Conservation (phyloP, 2,797 vertebrate species). For the Rhabdomys pumilio region DNA sequence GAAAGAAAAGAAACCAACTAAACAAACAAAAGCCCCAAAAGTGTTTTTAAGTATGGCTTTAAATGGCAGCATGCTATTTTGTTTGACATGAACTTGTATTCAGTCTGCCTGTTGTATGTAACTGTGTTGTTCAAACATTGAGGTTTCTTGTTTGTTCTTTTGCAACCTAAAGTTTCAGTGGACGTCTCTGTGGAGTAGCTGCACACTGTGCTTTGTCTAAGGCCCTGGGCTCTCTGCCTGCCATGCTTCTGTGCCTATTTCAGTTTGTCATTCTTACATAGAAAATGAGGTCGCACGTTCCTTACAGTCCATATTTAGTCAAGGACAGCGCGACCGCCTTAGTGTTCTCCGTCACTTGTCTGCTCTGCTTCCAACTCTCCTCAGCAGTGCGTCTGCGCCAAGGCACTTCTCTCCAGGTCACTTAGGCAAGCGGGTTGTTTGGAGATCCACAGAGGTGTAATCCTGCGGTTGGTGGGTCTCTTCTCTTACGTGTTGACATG, state of each 20-base stretch:
- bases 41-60: slow-evolving; percentile 15
- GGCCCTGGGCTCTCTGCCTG: slow-evolving; percentile 53
- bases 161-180: not conserved
- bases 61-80: not conserved
- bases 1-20: not conserved
- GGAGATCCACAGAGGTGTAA: not conserved
- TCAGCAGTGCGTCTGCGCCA: not conserved
- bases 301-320: slow-evolving; percentile 67
- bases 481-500: slow-evolving; percentile 26
- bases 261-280: slow-evolving; percentile 65
- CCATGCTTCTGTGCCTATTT: slow-evolving; percentile 26
- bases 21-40: not conserved
- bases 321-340: slow-evolving; percentile 52
- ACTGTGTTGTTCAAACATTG: slow-evolving; percentile 31
- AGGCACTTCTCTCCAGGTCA: not conserved
- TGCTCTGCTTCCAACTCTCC: not conserved
- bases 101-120: not conserved
- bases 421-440: not conserved
- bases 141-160: slow-evolving; percentile 44
- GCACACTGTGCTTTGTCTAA: not conserved
- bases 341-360: not conserved
- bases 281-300: slow-evolving; percentile 72
- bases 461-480: not conserved
- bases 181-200: not conserved
- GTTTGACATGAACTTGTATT: not conserved